A percentile compares a stretch with the other conserved stretches of the same genome.
Conservation (phyloP, 2,113 vertebrate genomes). For the Sander vitreus region DNA sequence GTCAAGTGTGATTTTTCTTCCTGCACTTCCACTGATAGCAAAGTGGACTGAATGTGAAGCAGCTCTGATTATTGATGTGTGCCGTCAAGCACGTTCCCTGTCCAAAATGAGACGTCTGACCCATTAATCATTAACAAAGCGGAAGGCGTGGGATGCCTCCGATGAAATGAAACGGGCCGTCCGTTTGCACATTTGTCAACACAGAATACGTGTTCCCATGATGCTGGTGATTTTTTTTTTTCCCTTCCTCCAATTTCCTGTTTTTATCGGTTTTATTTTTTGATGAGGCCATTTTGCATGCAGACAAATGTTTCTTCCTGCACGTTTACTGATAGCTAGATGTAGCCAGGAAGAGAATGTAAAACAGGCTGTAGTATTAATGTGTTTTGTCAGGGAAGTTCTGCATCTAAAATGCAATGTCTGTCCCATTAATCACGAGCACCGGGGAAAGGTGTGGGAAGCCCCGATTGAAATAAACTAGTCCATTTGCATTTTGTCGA, state of each 20-base stretch:
- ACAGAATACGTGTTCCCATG: conserved; percentile 18
- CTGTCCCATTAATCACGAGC: conserved; percentile 64
- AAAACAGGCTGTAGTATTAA: conserved; percentile 66
- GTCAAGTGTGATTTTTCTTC: conserved; percentile 22
- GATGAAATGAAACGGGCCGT: conserved; percentile 36
- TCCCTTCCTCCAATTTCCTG: not conserved
- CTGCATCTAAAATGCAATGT: conserved; percentile 48
- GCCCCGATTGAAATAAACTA: conserved; percentile 42
- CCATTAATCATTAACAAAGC: conserved; percentile 70
- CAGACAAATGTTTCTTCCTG: conserved; percentile 54
- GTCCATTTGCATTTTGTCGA: conserved; percentile 47
- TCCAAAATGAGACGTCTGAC: conserved; percentile 53
- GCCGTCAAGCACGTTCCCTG: conserved; percentile 32
- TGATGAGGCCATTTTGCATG: conserved; percentile 60
- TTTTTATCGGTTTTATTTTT: conserved; percentile 51
- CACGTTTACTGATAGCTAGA: conserved; percentile 49
- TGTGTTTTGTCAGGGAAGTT: conserved; percentile 56
- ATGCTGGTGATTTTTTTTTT: not conserved
- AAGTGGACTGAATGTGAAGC: conserved; percentile 65
- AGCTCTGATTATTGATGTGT: conserved; percentile 59
- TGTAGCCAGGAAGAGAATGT: conserved; percentile 59
- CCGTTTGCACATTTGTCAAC: conserved; percentile 48
- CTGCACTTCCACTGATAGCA: conserved; percentile 28
- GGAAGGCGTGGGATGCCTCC: conserved; percentile 5
- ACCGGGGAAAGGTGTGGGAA: conserved; percentile 15